These are phyloP conservation scores for Microcebus ravelobensis DNA, from an alignment of 2,113 vertebrate genomes.

Conservation along the genomic window DNA sequence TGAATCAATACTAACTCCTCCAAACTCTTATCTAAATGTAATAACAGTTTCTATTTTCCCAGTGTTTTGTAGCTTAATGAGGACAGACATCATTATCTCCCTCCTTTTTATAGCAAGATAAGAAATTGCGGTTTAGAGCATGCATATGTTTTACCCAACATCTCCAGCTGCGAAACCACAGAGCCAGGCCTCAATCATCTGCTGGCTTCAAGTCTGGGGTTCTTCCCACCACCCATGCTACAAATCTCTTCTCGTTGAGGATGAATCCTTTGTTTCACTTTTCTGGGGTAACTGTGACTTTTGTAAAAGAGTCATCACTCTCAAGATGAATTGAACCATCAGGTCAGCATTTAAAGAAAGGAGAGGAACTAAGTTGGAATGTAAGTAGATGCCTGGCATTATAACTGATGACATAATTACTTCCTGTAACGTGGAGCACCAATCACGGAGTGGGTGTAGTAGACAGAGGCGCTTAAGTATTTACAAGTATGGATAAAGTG, in stretches of 20 bases:
- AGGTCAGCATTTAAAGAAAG: conserved; percentile 57
- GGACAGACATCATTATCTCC: not conserved
- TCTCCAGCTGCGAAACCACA: not conserved
- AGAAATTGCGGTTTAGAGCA: not conserved
- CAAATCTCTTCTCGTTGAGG: not conserved
- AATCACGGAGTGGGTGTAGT: not conserved
- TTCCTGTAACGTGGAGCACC: not conserved
- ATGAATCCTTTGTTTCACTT: not conserved
- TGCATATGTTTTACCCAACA: accelerated
- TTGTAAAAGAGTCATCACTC: conserved; percentile 12
- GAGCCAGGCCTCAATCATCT: not conserved
- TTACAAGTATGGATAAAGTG: not conserved
- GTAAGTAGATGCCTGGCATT: conserved; percentile 50
- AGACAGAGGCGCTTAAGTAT: conserved; percentile 28
- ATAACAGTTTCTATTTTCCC: not conserved
- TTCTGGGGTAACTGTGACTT: not conserved
- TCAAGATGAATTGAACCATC: conserved; percentile 59
- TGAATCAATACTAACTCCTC: conserved; percentile 2
- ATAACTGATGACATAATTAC: conserved; percentile 62
- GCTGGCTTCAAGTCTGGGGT: not conserved
- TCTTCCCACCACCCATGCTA: not conserved
- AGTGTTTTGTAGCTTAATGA: not conserved
- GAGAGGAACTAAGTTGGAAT: conserved; percentile 16
- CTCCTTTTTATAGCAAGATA: not conserved
- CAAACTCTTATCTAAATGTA: conserved; percentile 10